Evolutionary conservation across 2,113 vertebrate genomes (phyloP).

Genomic region (Brachypodius melanocephalos): DNA sequence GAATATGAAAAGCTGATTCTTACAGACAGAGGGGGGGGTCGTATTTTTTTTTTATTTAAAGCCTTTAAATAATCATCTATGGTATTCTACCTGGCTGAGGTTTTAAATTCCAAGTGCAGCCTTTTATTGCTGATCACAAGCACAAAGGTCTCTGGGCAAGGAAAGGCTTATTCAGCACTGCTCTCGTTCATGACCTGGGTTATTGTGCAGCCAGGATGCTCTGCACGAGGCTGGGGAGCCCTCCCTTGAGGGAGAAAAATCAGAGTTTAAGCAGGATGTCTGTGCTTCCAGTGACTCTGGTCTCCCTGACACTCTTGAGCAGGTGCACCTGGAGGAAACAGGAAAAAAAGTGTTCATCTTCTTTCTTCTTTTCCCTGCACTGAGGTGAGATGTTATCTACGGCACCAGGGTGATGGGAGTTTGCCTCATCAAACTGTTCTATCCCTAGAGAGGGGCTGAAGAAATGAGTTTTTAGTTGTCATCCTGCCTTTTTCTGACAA

Average conservation of each 20-base stretch:
- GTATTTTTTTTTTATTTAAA: not conserved
- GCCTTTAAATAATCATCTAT: conserved; percentile 45
- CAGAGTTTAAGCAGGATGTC: not conserved
- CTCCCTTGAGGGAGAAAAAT: not conserved
- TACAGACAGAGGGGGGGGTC: not conserved
- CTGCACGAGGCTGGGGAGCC: not conserved
- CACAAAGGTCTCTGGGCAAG: conserved; percentile 13
- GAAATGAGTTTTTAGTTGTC: not conserved
- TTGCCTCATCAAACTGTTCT: not conserved
- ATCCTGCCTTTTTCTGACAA: not conserved
- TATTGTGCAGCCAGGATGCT: not conserved
- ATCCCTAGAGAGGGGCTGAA: not conserved
- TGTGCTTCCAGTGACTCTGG: not conserved
- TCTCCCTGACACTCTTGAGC: not conserved
- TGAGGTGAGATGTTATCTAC: not conserved
- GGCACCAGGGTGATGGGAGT: not conserved
- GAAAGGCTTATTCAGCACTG: conserved; percentile 18
- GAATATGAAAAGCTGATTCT: conserved; percentile 9
- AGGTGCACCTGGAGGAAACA: not conserved
- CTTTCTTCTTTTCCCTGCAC: not conserved
- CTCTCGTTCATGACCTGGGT: not conserved
- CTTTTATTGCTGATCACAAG: conserved; percentile 44
- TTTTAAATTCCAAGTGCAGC: conserved; percentile 11
- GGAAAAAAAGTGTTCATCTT: not conserved
- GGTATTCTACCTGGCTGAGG: conserved; percentile 25